A percentile compares a stretch with the other conserved stretches of the same genome.
phyloP scores from a whole-genome alignment of 2,888 invertebrate genomes.

The Crocallis elinguaria region DNA sequence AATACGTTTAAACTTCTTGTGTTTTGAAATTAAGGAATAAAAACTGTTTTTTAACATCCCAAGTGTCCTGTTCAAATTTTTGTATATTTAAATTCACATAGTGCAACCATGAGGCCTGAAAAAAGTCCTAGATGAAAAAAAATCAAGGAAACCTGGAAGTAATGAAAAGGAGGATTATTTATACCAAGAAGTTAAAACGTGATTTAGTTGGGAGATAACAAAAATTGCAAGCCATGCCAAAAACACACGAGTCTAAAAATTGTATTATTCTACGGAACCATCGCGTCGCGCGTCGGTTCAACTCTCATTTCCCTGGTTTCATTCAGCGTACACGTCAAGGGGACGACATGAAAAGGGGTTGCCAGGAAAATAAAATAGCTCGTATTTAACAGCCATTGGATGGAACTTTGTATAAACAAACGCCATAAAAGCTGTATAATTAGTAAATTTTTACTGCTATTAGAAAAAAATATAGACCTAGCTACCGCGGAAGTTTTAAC shows the following conservation, averaged over 20 bases:
- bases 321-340: conserved; percentile 40
- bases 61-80: too few species aligned
- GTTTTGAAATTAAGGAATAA: too few species aligned
- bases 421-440: conserved; percentile 20
- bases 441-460: conserved; percentile 12
- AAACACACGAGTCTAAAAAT: neutral
- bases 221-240: too few species aligned
- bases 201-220: too few species aligned
- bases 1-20: too few species aligned
- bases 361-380: conserved; percentile 17
- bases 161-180: too few species aligned
- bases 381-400: conserved; percentile 10
- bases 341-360: conserved; percentile 32
- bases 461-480: conserved; percentile 9
- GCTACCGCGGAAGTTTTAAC: neutral
- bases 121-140: too few species aligned
- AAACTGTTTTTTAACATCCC: too few species aligned
- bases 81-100: too few species aligned
- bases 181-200: too few species aligned
- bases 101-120: too few species aligned
- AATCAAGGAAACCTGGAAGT: too few species aligned
- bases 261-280: conserved; percentile 11
- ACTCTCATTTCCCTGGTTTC: neutral
- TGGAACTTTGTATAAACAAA: conserved; percentile 29
- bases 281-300: neutral